These are phyloP conservation scores for Eubucco bourcierii DNA, from an alignment of 2,113 vertebrate species.

Conservation along the genomic window DNA sequence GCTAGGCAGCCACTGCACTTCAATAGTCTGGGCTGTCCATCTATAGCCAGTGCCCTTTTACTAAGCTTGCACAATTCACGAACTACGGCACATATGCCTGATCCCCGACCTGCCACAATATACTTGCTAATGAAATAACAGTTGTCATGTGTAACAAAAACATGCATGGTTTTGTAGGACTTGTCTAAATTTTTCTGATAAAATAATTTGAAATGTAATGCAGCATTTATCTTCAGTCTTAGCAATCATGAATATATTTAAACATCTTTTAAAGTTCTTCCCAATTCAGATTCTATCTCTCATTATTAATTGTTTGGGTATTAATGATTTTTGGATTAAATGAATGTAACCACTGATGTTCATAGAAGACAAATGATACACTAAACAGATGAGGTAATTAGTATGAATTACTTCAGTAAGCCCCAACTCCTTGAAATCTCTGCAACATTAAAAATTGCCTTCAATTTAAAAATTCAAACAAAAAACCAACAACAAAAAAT, in stretches of 20 bases:
- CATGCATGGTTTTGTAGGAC: neutral
- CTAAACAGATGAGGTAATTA: conserved; percentile 30
- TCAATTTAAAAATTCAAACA: neutral
- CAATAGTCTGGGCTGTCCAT: neutral
- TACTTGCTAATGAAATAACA: neutral
- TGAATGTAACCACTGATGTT: conserved; percentile 28
- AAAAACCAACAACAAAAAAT: neutral
- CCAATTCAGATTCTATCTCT: neutral
- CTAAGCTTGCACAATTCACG: neutral
- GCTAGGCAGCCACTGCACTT: conserved; percentile 15
- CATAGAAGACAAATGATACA: conserved; percentile 1
- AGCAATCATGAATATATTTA: neutral
- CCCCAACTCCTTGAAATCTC: neutral
- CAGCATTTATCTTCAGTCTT: neutral
- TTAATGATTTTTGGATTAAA: conserved; percentile 56
- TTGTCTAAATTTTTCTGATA: neutral
- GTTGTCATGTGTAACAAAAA: neutral
- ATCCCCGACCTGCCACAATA: neutral
- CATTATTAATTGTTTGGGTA: conserved; percentile 11
- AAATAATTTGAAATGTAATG: neutral
- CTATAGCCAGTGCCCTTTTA: neutral
- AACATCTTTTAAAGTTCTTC: neutral
- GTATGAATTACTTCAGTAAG: conserved; percentile 38
- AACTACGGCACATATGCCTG: rapidly evolving
- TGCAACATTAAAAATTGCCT: conserved; percentile 1